Evolutionary conservation across 2,113 vertebrate genomes (phyloP).

Genomic region (Stictonetta naevosa): DNA sequence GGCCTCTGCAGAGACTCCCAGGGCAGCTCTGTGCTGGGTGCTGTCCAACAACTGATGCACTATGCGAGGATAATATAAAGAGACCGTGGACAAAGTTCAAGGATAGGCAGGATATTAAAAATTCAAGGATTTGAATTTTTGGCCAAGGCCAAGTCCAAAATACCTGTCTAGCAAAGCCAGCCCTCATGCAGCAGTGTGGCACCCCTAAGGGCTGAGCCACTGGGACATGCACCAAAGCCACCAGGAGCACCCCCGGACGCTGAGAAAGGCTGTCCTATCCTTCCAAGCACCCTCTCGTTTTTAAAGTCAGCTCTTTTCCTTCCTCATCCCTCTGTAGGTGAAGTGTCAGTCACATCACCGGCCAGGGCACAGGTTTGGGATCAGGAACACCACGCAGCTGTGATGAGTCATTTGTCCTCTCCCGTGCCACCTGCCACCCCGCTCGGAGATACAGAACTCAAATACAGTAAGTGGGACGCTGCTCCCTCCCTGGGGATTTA

Average conservation of each 20-base stretch:
- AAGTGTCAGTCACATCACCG: neutral
- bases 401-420: slow-evolving; percentile 35
- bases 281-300: neutral
- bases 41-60: neutral
- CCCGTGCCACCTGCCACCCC: neutral
- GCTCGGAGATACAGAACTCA: slow-evolving; percentile 33
- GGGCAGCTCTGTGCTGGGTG: neutral
- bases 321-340: neutral
- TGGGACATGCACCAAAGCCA: rapidly evolving
- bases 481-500: neutral
- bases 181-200: rapidly evolving
- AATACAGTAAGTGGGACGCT: neutral
- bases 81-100: neutral
- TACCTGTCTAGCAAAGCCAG: neutral
- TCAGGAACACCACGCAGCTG: neutral
- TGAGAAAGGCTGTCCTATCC: neutral
- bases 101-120: too few relatives aligned
- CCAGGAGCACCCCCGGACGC: neutral
- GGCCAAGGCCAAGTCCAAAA: neutral
- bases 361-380: neutral
- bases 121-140: too few relatives aligned
- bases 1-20: neutral
- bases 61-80: neutral
- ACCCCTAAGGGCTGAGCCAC: neutral
- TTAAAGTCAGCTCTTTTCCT: neutral